Conservation (phyloP, 2,888 invertebrate species). For the Eupsilia transversa region DNA sequence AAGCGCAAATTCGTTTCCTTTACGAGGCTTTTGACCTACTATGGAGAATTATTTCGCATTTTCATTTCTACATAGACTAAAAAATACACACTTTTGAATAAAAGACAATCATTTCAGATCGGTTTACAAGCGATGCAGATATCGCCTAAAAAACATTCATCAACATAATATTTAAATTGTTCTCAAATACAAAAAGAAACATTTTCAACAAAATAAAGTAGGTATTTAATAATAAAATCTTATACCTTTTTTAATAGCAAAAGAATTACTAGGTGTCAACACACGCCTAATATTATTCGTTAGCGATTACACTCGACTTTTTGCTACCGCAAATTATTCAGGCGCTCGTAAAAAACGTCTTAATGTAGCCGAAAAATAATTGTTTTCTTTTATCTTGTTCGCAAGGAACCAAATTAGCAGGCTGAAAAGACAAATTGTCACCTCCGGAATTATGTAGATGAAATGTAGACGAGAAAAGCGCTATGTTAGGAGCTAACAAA, state of each 20-base stretch:
- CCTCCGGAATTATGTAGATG: constrained; percentile 61
- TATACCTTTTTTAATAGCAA: constrained; percentile 8
- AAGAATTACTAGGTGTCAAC: constrained; percentile 22
- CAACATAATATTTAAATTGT: not conserved
- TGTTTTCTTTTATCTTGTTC: constrained; percentile 57
- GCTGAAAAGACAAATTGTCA: constrained; percentile 61
- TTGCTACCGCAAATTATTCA: constrained; percentile 52
- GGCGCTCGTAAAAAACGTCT: constrained; percentile 54
- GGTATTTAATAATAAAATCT: not conserved
- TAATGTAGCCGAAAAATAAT: constrained; percentile 55
- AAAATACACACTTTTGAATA: not conserved
- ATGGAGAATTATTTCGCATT: constrained; percentile 4
- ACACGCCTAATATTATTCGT: constrained; percentile 52
- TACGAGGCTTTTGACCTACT: constrained; percentile 2
- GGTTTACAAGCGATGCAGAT: not conserved
- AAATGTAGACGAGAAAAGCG: constrained; percentile 41
- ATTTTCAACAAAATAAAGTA: not conserved
- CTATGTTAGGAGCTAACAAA: constrained; percentile 31
- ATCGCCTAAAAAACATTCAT: not conserved
- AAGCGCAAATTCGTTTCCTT: constrained; percentile 69
- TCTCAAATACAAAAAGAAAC: not conserved
- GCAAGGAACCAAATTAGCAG: constrained; percentile 50
- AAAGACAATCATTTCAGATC: not conserved
- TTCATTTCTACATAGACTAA: not conserved
- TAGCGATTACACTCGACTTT: constrained; percentile 43